Percentiles rank a stretch among this genome's conserved stretches.
phyloP scores from a whole-genome alignment of 2,113 vertebrate species.

The Lepus timidus region DNA sequence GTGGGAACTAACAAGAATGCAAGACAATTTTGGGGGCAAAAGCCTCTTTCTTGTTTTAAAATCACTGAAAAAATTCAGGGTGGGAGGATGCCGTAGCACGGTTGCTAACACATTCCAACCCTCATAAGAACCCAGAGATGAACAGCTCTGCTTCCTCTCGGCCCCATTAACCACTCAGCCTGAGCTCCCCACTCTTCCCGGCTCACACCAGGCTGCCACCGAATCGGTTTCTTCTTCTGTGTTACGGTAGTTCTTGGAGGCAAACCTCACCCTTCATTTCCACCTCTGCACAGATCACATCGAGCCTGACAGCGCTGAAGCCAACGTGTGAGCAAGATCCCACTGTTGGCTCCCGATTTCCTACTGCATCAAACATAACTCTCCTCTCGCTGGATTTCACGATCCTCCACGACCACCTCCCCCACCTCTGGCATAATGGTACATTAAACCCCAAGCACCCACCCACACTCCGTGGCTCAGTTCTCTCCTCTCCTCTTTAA shows the following conservation, averaged over 20 bases:
- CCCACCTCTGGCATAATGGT: background rate
- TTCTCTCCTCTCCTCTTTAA: background rate
- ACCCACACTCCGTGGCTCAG: background rate
- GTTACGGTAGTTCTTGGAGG: background rate
- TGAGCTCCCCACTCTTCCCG: background rate
- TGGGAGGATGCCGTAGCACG: background rate
- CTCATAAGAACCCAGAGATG: background rate
- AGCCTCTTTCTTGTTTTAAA: background rate
- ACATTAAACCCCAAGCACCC: background rate
- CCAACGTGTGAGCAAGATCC: background rate
- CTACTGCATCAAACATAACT: background rate
- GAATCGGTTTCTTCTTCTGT: background rate
- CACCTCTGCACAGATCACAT: background rate
- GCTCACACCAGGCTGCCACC: background rate
- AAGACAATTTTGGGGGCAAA: background rate
- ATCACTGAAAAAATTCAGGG: background rate
- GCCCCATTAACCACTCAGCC: background rate
- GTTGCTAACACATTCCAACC: background rate
- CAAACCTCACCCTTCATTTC: background rate
- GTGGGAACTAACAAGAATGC: background rate
- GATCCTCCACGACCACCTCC: background rate
- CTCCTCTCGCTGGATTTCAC: background rate
- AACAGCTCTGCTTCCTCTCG: background rate
- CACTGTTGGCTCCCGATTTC: background rate
- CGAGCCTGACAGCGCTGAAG: background rate